Base-by-base conservation (phyloP, 35 echinoderm and acorn worm genomes). In the Amphiura filiformis region DNA sequence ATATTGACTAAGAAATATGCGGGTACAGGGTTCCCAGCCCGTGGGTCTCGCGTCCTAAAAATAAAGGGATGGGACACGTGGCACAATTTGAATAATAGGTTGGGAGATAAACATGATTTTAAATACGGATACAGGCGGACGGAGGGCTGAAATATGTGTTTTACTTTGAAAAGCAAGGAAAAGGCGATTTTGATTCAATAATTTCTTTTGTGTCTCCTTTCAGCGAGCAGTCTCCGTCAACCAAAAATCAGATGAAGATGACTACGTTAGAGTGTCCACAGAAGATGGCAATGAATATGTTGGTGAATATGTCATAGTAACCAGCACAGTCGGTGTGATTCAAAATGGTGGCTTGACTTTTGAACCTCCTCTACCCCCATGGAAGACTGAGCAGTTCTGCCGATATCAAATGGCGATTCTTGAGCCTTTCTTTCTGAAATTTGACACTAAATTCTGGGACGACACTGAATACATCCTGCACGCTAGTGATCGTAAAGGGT, bases 281-380 rank as follows among this genome's bases (percentile, higher is more conserved):
- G 35, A 31, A 28, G 89, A 91, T 39, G 89, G 89, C 3, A 33
- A 82, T 18, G 36, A 37, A 56, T 91, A 85, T 37, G 38, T 52
- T 26, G 89, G 38, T 3, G 89, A 91, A 20, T 80, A 79, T 38
- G 89, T 85, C 75, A 65, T 91, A 12, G 42, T 91, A 34, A 91
- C 89, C 13, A 84, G 84, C 82, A 91, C 81, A 12, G 39, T 91
- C 7, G 89, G 89, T 14, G 89, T 91, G 31, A 70, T 91, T 36
- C 89, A 91, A 56, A 77, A 76, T 1, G 76, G 76, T 42, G 34
- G 39, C 11, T 32, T 91, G 26, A 18, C 83, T 31, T 91, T 91
- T 31, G 49, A 52, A 34, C 89, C 89, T 13, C 11, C 38, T 9
- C 82, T 91, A 18, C 89, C 89, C 35, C 36, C 37, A 39, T 91